Base-by-base conservation (phyloP, 1,140 invertebrate genomes). In the Eupristina koningsbergeri region DNA sequence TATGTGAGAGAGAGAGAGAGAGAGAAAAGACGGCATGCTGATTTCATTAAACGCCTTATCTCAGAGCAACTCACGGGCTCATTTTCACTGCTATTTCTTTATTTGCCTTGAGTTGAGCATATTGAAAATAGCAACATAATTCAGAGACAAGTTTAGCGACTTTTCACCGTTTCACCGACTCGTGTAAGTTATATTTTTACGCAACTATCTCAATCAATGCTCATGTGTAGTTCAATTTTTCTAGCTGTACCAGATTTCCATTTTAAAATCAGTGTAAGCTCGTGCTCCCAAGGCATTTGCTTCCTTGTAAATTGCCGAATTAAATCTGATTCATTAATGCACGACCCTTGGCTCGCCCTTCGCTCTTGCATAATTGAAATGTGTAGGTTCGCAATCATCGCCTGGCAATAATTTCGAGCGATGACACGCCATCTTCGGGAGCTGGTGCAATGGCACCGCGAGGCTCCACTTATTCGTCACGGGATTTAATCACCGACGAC, bases 31-130 rank as follows among this genome's bases (percentile, higher is more conserved):
- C 86, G 84, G 87, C 87, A 87, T 87, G 90, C 90, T 91, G 89
- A 91, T 91, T 91, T 91, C 89, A 91, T 91, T 91, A 91, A 90
- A 90, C 88, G 89, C 89, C 89, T 91, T 90, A 90, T 88, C 89
- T 90, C 89, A 86, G 58, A 80, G 83, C 82, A 74, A n/a, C n/a
- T n/a, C 85, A 85, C 86, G 83, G 76, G 7, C 82, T 87, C 81
- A 80, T 85, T 87, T 87, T 86, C 83, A 71, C 74, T 45, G 83
- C 58, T 80, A 58, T 58, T 58, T 26, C 84, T 71, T 81, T 47
- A 78, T 64, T 36, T 13, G 22, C 8, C 75, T 0, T 19, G 73
- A 15, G 8, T 22, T 45, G 11, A 22, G 19, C 29, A 58, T n/a
- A n/a, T 64, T 53, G 78, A 34, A 61, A 34, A 58, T 81, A 61